Percentiles rank a stretch among this genome's conserved stretches.
These are phyloP conservation scores for Bos javanicus DNA, from an alignment of 2,113 vertebrate species.

Conservation along the genomic window DNA sequence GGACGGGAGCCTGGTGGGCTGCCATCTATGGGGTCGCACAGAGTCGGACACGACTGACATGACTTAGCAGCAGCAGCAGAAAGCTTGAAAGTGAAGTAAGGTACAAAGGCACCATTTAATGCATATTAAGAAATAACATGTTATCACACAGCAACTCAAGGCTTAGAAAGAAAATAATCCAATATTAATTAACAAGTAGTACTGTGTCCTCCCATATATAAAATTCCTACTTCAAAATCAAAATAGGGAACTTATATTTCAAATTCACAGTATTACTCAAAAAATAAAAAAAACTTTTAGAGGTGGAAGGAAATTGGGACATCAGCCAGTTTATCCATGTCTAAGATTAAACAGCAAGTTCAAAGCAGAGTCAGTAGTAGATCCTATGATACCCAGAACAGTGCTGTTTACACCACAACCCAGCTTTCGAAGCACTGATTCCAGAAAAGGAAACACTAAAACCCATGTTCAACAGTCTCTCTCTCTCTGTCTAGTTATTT, in stretches of 20 bases:
- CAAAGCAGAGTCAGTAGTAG: not conserved
- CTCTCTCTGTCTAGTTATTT: not conserved
- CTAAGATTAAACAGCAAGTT: not conserved
- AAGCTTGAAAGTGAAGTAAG: not conserved
- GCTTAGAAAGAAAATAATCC: not conserved
- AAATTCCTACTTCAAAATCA: not conserved
- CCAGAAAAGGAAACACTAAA: not conserved
- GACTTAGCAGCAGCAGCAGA: not conserved
- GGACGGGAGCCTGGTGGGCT: too few relatives aligned
- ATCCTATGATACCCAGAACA: not conserved
- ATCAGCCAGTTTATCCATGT: not conserved
- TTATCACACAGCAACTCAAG: not conserved
- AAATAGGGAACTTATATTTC: conserved; percentile 26
- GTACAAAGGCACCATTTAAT: not conserved
- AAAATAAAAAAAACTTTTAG: conserved; percentile 8
- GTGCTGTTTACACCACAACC: not conserved
- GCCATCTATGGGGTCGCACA: too few relatives aligned
- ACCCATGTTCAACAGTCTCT: not conserved
- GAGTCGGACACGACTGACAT: too few relatives aligned
- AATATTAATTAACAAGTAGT: not conserved
- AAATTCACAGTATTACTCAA: conserved; percentile 25
- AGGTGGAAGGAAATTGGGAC: not conserved
- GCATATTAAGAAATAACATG: not conserved
- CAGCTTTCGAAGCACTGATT: not conserved
- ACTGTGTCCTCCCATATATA: not conserved